Evolutionary conservation across 1,140 invertebrate genomes (phyloP).

Genomic region (Hydropsyche tenuis): DNA sequence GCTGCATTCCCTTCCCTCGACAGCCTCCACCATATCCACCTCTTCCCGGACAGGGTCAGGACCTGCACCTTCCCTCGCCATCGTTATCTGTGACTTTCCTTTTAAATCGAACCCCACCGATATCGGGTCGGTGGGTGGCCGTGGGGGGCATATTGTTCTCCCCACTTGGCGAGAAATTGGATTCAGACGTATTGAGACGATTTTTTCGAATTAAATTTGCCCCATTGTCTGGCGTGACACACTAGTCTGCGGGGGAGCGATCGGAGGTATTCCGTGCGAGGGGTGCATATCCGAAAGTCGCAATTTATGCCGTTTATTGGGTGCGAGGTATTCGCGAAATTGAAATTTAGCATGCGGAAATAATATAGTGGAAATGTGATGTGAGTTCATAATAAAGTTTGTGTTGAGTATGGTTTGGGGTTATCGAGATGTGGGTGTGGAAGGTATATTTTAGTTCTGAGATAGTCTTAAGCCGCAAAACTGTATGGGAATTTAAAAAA

Average conservation of each 20-base stretch:
- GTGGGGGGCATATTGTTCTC: slow-evolving; percentile 44
- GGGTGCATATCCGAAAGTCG: too few species aligned
- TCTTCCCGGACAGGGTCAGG: slow-evolving; percentile 14
- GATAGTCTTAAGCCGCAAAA: too few species aligned
- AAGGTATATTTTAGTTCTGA: too few species aligned
- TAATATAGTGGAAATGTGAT: too few species aligned
- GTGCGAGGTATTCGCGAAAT: too few species aligned
- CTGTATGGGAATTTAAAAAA: too few species aligned
- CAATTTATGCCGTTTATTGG: too few species aligned
- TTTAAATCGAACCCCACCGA: slow-evolving; percentile 40
- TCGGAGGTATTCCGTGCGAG: too few species aligned
- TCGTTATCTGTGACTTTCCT: slow-evolving; percentile 41
- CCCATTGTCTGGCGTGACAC: slow-evolving; percentile 46
- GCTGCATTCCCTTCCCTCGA: background rate
- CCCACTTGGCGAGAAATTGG: slow-evolving; percentile 47
- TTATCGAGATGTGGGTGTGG: too few species aligned
- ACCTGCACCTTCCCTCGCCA: slow-evolving; percentile 8
- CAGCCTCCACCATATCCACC: background rate
- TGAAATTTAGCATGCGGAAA: too few species aligned
- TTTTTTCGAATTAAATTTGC: slow-evolving; percentile 50
- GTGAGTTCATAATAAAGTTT: too few species aligned
- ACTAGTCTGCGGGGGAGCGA: slow-evolving; percentile 33
- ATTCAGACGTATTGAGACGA: slow-evolving; percentile 50
- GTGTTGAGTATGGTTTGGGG: too few species aligned
- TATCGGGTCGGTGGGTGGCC: background rate